Evolutionary conservation across 2,113 vertebrate species (phyloP).

Genomic region (Dipodomys spectabilis): DNA sequence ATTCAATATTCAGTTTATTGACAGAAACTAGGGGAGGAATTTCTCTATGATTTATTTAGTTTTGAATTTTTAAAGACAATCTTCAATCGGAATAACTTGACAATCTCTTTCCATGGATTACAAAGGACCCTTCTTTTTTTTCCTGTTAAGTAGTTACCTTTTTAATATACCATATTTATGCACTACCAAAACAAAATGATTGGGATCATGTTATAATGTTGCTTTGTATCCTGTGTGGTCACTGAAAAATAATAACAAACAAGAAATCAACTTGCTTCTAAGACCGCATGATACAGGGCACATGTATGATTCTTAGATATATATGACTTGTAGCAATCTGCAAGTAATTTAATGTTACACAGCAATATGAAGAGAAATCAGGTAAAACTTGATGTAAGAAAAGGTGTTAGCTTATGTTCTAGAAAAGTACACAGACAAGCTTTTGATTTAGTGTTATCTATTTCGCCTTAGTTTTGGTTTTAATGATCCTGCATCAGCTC

Average conservation of each 20-base stretch:
- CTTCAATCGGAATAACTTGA: not conserved
- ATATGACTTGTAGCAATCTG: not conserved
- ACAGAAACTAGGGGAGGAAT: not conserved
- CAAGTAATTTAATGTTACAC: not conserved
- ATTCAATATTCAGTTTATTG: not conserved
- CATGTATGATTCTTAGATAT: not conserved
- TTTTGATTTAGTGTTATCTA: slow-evolving; percentile 4
- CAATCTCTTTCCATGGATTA: not conserved
- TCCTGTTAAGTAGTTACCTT: not conserved
- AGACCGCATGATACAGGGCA: not conserved
- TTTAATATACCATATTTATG: not conserved
- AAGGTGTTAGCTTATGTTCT: not conserved
- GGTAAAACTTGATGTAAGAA: not conserved
- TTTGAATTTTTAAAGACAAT: slow-evolving; percentile 15
- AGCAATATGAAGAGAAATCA: not conserved
- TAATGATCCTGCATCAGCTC: too few relatives aligned
- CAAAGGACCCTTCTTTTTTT: not conserved
- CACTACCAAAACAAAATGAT: not conserved
- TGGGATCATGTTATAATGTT: not conserved
- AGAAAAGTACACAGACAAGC: not conserved
- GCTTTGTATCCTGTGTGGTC: not conserved
- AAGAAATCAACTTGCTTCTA: not conserved
- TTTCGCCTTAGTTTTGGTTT: too few relatives aligned
- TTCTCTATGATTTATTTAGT: not conserved
- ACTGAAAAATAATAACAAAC: not conserved